Base-by-base conservation (phyloP, 2,113 vertebrate genomes). In the Centrocercus urophasianus region DNA sequence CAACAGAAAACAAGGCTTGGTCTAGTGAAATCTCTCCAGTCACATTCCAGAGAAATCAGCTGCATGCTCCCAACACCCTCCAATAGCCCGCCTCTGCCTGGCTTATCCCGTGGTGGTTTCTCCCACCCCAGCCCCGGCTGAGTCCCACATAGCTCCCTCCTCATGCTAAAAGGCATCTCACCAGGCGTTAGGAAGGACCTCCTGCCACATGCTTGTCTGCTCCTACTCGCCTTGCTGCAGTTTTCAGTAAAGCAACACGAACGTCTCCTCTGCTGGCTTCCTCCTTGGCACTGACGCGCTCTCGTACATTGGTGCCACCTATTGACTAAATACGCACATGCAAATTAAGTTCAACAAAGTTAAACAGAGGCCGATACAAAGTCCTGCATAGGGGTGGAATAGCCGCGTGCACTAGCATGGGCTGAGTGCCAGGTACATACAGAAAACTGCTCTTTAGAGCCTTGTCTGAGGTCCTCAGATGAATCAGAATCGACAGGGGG, bases 171-270 rank as follows among this genome's bases (percentile, higher is more conserved):
- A 40, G 47, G 34, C 16, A 13, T 47, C 97, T 97, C 84, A 97
- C 97, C 96, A 93, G 16, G 92, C n/a, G 0, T 43, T 91, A 22
- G 89, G 43, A 78, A 97, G 76, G 42, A 40, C 12, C 6, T 96
- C 83, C 82, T 36, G 93, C 93, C 93, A 96, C 97, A 97, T 97
- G 34, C 28, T 88, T 59, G n/a, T 40, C 89, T 59, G 91, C 32
- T 61, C 24, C 50, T 88, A 45, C 60, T 52, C 2, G 11, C 12
- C 38, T 18, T 50, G 45, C 38, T 2, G 13, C 65, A 56, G 73
- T 84, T 87, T 70, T 0, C 4, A 16, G 36, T 0, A 3, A 45
- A 48, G 28, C 50, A 22, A 17, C 13, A 11, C 34, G n/a, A 4
- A 6, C 3, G 20, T 32, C 70, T 70, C n/a, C 52, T 61, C 72